Evolutionary conservation across 2,888 invertebrate genomes (phyloP), one percentile per base, ranked within the genome.

Genomic region (Leucophora obtusa): DNA sequence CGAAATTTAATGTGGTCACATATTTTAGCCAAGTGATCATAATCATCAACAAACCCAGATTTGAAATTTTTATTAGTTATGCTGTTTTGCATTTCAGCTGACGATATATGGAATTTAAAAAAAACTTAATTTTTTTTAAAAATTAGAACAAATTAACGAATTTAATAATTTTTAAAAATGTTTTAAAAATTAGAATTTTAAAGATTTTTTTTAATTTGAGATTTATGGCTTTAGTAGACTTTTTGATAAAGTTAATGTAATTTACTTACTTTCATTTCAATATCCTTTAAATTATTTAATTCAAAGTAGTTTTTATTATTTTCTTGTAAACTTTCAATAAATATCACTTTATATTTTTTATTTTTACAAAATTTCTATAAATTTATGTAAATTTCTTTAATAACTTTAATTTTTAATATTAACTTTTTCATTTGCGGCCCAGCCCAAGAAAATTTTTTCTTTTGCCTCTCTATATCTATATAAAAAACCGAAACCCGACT

Each of bases 361-460:
- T 4, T 38, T 11, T 43, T 35, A 24, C 18, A 38, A 33, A 28
- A 38, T 53, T 60, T 47, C 21, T 2, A 9, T 28, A 5, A 38
- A 38, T 53, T 69, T 47, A 17, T 43, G 8, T 56, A 10, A 24
- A 10, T 33, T 38, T 63, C 21, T 21, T 58, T 73, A 38, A 17
- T 2, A 56, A 38, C 51, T 73, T 70, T 50, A 63, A 65, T 79
- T 56, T 38, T 59, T 62, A 53, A 53, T 62, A 17, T 11, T n/a
- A 28, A 24, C 15, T 66, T 17, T 77, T 75, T 70, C 38, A 65
- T 58, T 75, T 58, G 58, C 65, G 82, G 83, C 83, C 84, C 83
- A 80, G 84, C 84, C 84, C 84, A 83, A 83, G 82, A 83, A 77
- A 47, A 38, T 74, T 69, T 68, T 74, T 76, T 75, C 63, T 17